Conservation (phyloP, 1,140 invertebrate species). For the Musca domestica region DNA sequence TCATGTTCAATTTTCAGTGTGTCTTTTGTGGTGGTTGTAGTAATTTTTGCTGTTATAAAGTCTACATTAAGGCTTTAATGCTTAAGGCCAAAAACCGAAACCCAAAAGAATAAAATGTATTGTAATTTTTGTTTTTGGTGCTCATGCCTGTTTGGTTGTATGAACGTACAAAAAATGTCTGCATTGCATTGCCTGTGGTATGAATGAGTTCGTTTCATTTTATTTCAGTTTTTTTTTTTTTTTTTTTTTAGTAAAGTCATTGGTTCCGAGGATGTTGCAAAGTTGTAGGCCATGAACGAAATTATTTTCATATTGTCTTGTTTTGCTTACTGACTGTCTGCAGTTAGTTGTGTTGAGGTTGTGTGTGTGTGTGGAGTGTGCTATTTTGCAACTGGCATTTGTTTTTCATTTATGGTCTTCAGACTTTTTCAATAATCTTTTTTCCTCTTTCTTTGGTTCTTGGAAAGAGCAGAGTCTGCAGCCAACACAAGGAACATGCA, state of each 20-base stretch:
- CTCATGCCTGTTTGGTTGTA: neutral
- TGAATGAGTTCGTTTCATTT: no score
- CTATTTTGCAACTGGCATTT: no score
- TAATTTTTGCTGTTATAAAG: constrained; percentile 7
- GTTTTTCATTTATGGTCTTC: constrained; percentile 13
- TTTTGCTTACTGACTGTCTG: no score
- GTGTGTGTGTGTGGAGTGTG: neutral
- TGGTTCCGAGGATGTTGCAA: neutral
- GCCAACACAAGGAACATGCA: neutral
- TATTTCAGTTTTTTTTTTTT: neutral
- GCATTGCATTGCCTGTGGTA: neutral
- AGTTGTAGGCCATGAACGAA: constrained; percentile 18
- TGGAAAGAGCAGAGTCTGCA: neutral
- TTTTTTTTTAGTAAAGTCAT: neutral
- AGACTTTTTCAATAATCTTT: neutral
- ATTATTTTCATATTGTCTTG: neutral
- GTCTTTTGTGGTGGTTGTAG: neutral
- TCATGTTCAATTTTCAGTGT: neutral
- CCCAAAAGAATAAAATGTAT: neutral
- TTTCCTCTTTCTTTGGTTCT: neutral
- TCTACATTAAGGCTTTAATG: constrained; percentile 20
- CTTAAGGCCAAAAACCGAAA: constrained; percentile 10
- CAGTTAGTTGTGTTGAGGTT: no score
- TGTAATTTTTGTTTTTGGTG: neutral
- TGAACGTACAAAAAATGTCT: neutral